These are phyloP conservation scores for Heterotilapia buettikoferi DNA, from an alignment of 2,113 vertebrate genomes.

Conservation along the genomic window DNA sequence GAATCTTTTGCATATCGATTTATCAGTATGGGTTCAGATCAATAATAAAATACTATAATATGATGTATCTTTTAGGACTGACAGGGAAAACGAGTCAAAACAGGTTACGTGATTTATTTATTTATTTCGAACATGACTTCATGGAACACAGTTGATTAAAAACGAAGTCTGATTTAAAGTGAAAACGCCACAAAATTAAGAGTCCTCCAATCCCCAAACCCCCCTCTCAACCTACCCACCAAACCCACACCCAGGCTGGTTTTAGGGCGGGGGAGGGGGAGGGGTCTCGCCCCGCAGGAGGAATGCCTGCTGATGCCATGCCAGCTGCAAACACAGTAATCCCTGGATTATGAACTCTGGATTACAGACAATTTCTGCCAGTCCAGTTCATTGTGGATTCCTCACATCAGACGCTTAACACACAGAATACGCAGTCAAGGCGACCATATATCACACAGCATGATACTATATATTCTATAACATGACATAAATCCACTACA, in stretches of 20 bases:
- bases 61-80: neutral
- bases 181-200: constrained; percentile 1
- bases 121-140: neutral
- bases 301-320: constrained; percentile 43
- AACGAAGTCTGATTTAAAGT: neutral
- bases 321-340: constrained; percentile 74
- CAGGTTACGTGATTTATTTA: neutral
- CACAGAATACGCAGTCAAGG: neutral
- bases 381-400: constrained; percentile 46
- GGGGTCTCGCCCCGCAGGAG: constrained; percentile 31
- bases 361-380: constrained; percentile 64
- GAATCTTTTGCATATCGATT: neutral
- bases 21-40: neutral
- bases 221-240: neutral
- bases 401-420: constrained; percentile 9
- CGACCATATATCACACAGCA: neutral
- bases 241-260: neutral
- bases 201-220: constrained; percentile 25
- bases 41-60: neutral
- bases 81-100: neutral
- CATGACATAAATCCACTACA: neutral
- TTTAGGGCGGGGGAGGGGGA: constrained; percentile 46
- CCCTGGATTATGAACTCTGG: constrained; percentile 73
- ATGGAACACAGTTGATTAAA: neutral
- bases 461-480: neutral